phyloP scores from a whole-genome alignment of 2,797 vertebrate genomes.

The Rhabdophis nuchalis region DNA sequence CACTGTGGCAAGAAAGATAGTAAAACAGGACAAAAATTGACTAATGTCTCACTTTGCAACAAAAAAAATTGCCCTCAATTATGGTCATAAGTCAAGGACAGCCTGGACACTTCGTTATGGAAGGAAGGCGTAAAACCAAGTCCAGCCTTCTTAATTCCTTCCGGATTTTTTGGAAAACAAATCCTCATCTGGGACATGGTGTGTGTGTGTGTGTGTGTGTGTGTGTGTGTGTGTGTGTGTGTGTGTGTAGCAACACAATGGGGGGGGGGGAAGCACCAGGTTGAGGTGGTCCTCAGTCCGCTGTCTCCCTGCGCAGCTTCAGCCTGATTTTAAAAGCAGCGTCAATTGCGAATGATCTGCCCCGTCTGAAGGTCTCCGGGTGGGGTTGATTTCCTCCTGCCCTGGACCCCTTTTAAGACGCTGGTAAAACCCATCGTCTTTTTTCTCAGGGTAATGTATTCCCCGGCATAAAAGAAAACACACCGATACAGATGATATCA shows the following conservation, averaged over 20 bases:
- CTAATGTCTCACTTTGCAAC: no score
- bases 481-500: not conserved
- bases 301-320: not conserved
- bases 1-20: no score
- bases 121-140: not conserved
- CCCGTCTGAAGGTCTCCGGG: not conserved
- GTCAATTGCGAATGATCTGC: not conserved
- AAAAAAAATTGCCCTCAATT: no score
- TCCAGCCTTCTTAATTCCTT: not conserved
- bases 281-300: not conserved
- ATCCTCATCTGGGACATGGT: no score
- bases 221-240: no score
- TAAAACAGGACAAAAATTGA: no score
- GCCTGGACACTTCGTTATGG: not conserved
- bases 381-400: not conserved
- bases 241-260: not conserved
- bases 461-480: not conserved
- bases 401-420: not conserved
- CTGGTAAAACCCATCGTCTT: not conserved
- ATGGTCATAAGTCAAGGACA: no score
- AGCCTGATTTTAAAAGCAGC: not conserved
- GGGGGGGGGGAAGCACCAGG: not conserved
- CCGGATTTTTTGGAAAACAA: not conserved
- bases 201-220: no score
- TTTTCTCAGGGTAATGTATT: not conserved